Evolutionary conservation across 2,888 invertebrate genomes (phyloP), one percentile per base, ranked within the genome.

Genomic region (Leptopterna dolabrata): DNA sequence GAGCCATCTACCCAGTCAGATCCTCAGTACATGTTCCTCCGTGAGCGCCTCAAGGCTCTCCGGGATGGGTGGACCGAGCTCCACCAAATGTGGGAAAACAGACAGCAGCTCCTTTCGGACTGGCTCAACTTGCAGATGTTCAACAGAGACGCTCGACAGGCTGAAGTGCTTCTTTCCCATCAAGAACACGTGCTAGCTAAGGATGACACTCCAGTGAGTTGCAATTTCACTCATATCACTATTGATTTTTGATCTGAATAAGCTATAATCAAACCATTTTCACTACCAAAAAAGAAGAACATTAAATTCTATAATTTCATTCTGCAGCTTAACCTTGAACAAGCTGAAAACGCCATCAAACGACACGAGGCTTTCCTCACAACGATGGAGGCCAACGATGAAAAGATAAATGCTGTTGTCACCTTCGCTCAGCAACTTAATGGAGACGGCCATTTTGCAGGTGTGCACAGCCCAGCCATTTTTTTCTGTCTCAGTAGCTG

Each of bases 371-470:
- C 99, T 0, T 99, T 99, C 95, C 95, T 99, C 91, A 99, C 99
- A 0, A 99, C 99, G 4, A 98, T 99, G 98, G 99, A 99, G 92
- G 99, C 99, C 16, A 99, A 99, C 93, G 99, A 99, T 92, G 99
- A 99, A 92, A 99, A 99, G 93, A 97, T 99, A 91, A 98, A 99
- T 92, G 96, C 96, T 0, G 97, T 99, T 71, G 96, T 98, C 0
- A 97, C 97, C 92, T 99, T 99, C 92, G 98, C 99, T 88, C 95
- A 96, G 91, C 95, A 97, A 19, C 93, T 97, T 80, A 96, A 96
- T 88, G 97, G 98, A 90, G 98, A 98, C 91, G 96, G 96, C 63
- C 99, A 99, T 93, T 98, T 97, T 92, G 98, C 98, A 90, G 92
- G 93, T 90, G 93, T 93, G 86, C 78, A 13, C 3, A 24, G 9